These are phyloP conservation scores for Brachionus rubens DNA, from an alignment of 1,140 invertebrate genomes.

Conservation along the genomic window DNA sequence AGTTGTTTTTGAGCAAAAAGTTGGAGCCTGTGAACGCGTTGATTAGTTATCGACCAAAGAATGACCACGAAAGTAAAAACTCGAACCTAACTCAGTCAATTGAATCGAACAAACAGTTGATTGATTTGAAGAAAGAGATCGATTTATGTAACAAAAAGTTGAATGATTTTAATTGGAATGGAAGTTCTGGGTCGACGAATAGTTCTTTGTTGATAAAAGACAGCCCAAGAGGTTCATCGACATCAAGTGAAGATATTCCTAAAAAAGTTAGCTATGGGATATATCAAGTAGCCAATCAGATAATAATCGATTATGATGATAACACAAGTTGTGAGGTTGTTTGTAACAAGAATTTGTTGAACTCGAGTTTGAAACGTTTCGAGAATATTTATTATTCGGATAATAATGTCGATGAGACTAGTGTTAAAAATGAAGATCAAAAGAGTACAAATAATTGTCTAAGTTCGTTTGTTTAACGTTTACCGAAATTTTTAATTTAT, in stretches of 20 bases:
- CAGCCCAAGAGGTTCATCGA: not conserved
- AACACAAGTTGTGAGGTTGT: not conserved
- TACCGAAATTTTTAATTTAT: too few relatives aligned
- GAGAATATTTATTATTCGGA: conserved; percentile 23
- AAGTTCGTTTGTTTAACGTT: conserved; percentile 20
- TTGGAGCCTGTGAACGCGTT: not conserved
- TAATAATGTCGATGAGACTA: not conserved
- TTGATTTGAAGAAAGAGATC: conserved; percentile 12
- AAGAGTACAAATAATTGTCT: not conserved
- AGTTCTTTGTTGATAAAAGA: conserved; percentile 18
- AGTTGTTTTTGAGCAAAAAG: conserved; percentile 9
- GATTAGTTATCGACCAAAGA: not conserved
- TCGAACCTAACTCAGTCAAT: not conserved
- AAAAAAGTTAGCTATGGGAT: conserved; percentile 30
- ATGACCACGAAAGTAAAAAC: not conserved
- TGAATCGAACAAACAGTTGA: not conserved
- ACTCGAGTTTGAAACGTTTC: conserved; percentile 11
- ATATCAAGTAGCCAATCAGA: conserved; percentile 42
- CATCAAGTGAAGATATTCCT: not conserved
- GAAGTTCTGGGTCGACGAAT: conserved; percentile 3
- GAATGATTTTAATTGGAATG: conserved; percentile 18
- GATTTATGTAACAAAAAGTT: conserved; percentile 17
- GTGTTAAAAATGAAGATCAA: not conserved
- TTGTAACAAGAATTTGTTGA: not conserved
- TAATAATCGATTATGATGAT: conserved; percentile 38